phyloP scores from a whole-genome alignment of 2,888 invertebrate genomes.

The Rhabditoides inermis region DNA sequence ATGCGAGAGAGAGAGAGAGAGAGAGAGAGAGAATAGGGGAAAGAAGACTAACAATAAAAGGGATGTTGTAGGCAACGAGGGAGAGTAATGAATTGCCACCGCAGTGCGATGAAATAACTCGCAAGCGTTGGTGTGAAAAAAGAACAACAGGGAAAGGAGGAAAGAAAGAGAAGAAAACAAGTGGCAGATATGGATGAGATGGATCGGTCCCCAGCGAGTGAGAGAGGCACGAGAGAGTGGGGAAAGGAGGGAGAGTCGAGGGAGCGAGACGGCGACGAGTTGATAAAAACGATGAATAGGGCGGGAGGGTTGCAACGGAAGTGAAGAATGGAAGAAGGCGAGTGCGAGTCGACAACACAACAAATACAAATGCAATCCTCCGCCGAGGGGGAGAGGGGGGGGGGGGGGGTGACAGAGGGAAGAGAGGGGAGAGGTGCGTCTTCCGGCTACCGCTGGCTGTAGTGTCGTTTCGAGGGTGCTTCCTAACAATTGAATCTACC shows the following conservation, averaged over 20 bases:
- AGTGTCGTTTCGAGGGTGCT: too few relatives aligned
- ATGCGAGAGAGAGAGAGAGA: conserved; percentile 8
- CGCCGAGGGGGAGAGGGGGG: too few relatives aligned
- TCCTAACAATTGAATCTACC: too few relatives aligned
- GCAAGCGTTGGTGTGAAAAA: background rate
- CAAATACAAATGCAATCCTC: background rate
- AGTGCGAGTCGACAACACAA: background rate
- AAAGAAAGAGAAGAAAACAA: background rate
- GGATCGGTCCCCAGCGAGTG: too few relatives aligned
- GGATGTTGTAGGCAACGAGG: background rate
- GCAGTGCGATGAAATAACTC: background rate
- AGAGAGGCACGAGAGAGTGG: too few relatives aligned
- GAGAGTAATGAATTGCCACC: conserved; percentile 1
- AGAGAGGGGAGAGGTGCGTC: too few relatives aligned
- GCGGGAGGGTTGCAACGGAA: background rate
- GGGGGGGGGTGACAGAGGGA: too few relatives aligned
- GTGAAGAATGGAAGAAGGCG: background rate
- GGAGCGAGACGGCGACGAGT: background rate
- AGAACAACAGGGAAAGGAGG: background rate
- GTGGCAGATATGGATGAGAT: too few relatives aligned
- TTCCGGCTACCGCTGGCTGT: too few relatives aligned
- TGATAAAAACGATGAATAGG: background rate
- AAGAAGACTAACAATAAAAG: background rate
- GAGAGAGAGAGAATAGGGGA: background rate
- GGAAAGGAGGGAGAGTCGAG: background rate